These are phyloP conservation scores for Triplophysa bombifrons DNA, from an alignment of 2,797 vertebrate genomes.

Conservation along the genomic window DNA sequence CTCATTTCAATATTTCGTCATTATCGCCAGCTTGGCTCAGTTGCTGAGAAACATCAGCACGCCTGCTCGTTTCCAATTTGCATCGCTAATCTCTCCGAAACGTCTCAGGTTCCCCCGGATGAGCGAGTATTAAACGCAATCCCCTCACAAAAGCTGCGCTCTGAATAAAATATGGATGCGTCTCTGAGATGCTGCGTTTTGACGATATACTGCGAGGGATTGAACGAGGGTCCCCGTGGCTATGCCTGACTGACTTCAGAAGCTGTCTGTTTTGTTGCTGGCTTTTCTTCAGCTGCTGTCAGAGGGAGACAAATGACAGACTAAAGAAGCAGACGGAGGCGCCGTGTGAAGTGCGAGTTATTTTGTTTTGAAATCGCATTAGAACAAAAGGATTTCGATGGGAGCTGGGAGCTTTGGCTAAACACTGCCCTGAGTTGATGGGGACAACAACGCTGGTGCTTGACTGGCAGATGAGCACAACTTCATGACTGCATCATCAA, in stretches of 20 bases:
- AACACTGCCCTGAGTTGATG: neutral
- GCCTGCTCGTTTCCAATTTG: constrained; percentile 50
- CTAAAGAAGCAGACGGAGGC: constrained; percentile 35
- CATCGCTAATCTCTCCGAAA: constrained; percentile 50
- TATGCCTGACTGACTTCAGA: constrained; percentile 23
- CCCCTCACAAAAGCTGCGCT: constrained; percentile 32
- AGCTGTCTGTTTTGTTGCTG: constrained; percentile 43
- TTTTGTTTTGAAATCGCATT: constrained; percentile 24
- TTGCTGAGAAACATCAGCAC: constrained; percentile 31
- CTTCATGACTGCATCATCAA: constrained; percentile 20
- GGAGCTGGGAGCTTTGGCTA: neutral
- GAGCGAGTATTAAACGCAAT: constrained; percentile 37
- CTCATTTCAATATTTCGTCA: constrained; percentile 23
- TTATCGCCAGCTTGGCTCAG: constrained; percentile 21
- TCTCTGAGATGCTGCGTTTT: constrained; percentile 33
- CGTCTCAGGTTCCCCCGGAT: constrained; percentile 40
- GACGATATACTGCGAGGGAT: constrained; percentile 46
- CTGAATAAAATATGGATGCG: constrained; percentile 55
- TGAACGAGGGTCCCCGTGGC: constrained; percentile 39
- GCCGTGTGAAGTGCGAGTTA: constrained; percentile 7
- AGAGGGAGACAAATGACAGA: constrained; percentile 68
- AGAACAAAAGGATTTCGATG: constrained; percentile 8
- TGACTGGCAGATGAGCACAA: constrained; percentile 22
- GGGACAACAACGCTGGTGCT: neutral
- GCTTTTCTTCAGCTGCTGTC: constrained; percentile 62